Evolutionary conservation across 2,113 vertebrate species (phyloP), one percentile per base, ranked within the genome.

Genomic region (Percina caprodes): DNA sequence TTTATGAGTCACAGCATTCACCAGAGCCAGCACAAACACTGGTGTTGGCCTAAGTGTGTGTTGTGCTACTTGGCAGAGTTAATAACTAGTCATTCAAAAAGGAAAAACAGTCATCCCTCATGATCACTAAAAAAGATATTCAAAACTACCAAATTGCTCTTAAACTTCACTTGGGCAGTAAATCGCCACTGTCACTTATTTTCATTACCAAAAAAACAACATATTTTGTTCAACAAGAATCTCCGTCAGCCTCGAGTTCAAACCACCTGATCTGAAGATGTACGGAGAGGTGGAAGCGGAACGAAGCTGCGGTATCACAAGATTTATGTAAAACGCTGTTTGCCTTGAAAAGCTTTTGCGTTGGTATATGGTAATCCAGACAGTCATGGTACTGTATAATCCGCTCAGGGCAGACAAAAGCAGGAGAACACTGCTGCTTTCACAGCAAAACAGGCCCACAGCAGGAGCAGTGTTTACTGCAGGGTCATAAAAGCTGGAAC

Each of bases 1-100:
- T 89, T 84, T 86, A 79, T 92, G 91, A 92, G 79, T 91, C 91
- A 93, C 62, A 73, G 79, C 52, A n/a, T 86, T 84, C 54, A 61
- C 0, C 5, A 23, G 55, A 85, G 90, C 86, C 88, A 91, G 89
- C 19, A 90, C 86, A 83, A 90, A 90, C 86, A 87, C 82, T 74
- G 71, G 69, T 82, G 85, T 74, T 76, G 82, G 86, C 56, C 77
- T 72, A 59, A 79, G 81, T 69, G 83, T 74, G 76, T 86, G 85
- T 84, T 89, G 80, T 79, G 83, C 77, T 74, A 82, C 82, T 89
- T 91, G 85, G 91, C 89, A 85, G 79, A 74, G 69, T 69, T 73
- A 80, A 78, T 84, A 82, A 66, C 82, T 79, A n/a, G n/a, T n/a
- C n/a, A n/a, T n/a, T n/a, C n/a, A n/a, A 86, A 83, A 77, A 90